Evolutionary conservation across 1,140 invertebrate genomes (phyloP).

Genomic region (Bathynomus jamesi): DNA sequence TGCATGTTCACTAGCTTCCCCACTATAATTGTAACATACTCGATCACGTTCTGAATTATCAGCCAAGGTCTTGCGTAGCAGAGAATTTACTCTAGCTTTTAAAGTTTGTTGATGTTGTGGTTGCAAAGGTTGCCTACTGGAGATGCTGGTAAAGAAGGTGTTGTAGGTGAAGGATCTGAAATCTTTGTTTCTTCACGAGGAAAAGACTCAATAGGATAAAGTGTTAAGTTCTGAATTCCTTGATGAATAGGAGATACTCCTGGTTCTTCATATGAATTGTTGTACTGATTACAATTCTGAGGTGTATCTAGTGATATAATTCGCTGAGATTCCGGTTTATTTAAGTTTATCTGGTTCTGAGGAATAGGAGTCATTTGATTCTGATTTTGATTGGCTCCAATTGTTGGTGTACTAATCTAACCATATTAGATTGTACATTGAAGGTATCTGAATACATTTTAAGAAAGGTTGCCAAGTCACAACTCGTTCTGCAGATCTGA

Average conservation of each 20-base stretch:
- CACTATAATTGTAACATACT: constrained; percentile 21
- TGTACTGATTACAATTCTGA: neutral
- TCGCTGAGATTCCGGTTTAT: neutral
- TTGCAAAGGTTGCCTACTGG: neutral
- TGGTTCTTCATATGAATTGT: neutral
- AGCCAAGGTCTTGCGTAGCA: constrained; percentile 78
- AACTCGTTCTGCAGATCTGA: constrained; percentile 73
- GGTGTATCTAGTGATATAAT: constrained; percentile 1
- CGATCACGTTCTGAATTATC: constrained; percentile 81
- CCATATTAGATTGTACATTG: constrained; percentile 69
- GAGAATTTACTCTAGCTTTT: constrained; percentile 76
- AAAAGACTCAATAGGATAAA: neutral
- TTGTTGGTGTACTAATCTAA: constrained; percentile 52
- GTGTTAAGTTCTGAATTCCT: neutral
- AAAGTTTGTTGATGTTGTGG: constrained; percentile 52
- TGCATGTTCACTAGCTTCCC: constrained; percentile 3
- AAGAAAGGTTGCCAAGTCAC: constrained; percentile 76
- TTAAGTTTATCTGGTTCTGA: constrained; percentile 2
- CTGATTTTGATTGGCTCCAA: constrained; percentile 5
- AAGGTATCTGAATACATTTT: constrained; percentile 84
- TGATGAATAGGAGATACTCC: neutral
- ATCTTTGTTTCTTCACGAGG: neutral
- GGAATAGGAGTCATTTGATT: neutral
- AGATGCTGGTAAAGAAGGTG: neutral
- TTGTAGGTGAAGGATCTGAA: neutral